Base-by-base conservation (phyloP, 2,797 vertebrate genomes). In the Dicrostonyx torquatus region DNA sequence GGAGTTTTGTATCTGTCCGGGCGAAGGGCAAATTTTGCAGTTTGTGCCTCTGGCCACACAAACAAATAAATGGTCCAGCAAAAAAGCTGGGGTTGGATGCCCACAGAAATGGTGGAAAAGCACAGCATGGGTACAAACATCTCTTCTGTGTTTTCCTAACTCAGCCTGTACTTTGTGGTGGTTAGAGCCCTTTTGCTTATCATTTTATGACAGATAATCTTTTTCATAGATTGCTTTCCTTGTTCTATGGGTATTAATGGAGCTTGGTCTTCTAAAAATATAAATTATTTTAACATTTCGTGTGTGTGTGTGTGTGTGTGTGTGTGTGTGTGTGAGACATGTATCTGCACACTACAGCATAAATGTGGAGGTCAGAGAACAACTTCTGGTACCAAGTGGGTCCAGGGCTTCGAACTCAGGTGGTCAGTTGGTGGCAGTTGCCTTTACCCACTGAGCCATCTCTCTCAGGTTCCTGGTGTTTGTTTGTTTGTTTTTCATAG, bases 51-150 rank as follows among this genome's bases (percentile, higher is more conserved):
- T 62, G 53, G 86, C 48, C 92, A 24, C 0, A 1, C 40, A 20
- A 7, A 85, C 72, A 24, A 73, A 20, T 75, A 60, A 40, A 87
- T 37, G 68, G 84, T 3, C 1, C 40, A 37, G 55, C 4, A 1
- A 34, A 94, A 22, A 5, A 43, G 14, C n/a, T 0, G 2, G 64
- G 85, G 58, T 50, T 72, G 93, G 70, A 89, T 62, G 58, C 68
- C 82, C 60, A 37, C 75, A 40, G 94, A 95, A 94, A 94, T 68
- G 80, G 26, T 82, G 40, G 84, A 48, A 85, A 84, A 66, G n/a
- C 89, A 94, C 6, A 2, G 3, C 24, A 40, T 40, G 45, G 75
- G 34, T 20, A 4, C 87, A 50, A 86, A 60, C n/a, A 26, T 45
- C 48, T 62, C 73, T 82, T 92, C 88, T 92, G 78, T 1, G 62